Conservation (phyloP, 2,888 invertebrate genomes). For the Sinodicranocentrus sp. region DNA sequence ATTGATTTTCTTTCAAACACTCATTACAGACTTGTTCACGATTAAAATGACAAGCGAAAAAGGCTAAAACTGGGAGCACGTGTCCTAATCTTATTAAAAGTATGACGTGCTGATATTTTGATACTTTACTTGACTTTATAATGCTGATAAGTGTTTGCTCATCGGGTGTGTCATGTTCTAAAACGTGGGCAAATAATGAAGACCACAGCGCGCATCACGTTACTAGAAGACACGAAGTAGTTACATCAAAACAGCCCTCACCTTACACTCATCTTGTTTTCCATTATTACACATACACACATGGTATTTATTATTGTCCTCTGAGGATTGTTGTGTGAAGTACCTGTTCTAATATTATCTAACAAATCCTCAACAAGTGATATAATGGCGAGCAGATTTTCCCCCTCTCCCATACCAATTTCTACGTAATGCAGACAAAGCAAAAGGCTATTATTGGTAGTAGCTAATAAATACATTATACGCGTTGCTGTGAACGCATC, state of each 20-base stretch:
- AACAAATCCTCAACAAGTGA: conserved; percentile 8
- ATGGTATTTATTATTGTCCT: conserved; percentile 25
- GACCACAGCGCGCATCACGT: conserved; percentile 14
- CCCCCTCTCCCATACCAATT: neutral
- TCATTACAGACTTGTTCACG: conserved; percentile 12
- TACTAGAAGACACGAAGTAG: conserved; percentile 10
- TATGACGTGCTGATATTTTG: neutral
- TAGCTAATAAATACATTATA: too few relatives aligned
- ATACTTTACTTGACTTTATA: neutral
- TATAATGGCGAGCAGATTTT: neutral
- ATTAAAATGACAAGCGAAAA: conserved; percentile 1
- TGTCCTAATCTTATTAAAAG: conserved; percentile 9
- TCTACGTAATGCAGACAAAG: conserved; percentile 32
- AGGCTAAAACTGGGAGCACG: conserved; percentile 3
- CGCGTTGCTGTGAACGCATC: neutral
- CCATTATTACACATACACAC: neutral
- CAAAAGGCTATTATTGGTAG: conserved; percentile 4
- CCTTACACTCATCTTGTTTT: neutral
- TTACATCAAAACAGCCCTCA: conserved; percentile 48
- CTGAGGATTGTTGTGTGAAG: conserved; percentile 45
- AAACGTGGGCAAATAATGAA: conserved; percentile 23
- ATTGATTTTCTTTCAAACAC: conserved; percentile 26
- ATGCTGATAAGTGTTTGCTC: conserved; percentile 43
- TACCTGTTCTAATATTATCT: conserved; percentile 48
- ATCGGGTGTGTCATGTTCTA: conserved; percentile 63